These are phyloP conservation scores for Xenopus borealis DNA, from an alignment of 2,113 vertebrate genomes.

Conservation along the genomic window DNA sequence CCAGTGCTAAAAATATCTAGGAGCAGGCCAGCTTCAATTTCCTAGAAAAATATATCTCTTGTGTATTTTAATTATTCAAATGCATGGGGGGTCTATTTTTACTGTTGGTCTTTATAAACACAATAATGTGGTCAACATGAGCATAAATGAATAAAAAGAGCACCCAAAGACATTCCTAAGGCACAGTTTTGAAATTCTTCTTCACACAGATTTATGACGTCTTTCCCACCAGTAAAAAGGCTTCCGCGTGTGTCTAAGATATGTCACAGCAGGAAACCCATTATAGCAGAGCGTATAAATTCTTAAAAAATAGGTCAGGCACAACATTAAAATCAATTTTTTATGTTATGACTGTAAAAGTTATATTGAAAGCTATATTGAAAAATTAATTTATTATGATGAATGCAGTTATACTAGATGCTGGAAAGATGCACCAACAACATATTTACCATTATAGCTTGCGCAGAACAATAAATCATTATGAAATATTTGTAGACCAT, in stretches of 20 bases:
- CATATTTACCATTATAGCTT: slow-evolving; percentile 52
- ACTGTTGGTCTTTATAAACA: slow-evolving; percentile 5
- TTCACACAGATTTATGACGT: slow-evolving; percentile 48
- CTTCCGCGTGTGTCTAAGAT: slow-evolving; percentile 55
- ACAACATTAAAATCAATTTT: slow-evolving; percentile 48
- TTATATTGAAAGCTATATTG: slow-evolving; percentile 46
- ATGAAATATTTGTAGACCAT: slow-evolving; percentile 53
- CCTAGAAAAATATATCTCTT: too few species aligned
- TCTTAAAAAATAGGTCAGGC: slow-evolving; percentile 37
- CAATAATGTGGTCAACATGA: slow-evolving; percentile 40
- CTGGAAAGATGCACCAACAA: slow-evolving; percentile 43
- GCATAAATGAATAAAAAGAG: slow-evolving; percentile 9
- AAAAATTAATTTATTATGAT: slow-evolving; percentile 49
- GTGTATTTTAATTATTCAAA: too few species aligned
- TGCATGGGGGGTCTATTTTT: too few species aligned
- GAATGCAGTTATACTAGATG: slow-evolving; percentile 48
- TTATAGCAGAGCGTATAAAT: slow-evolving; percentile 52
- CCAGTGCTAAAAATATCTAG: too few species aligned
- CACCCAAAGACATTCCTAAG: slow-evolving; percentile 1
- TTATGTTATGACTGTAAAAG: slow-evolving; percentile 48
- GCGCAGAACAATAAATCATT: slow-evolving; percentile 47
- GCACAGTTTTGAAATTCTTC: slow-evolving; percentile 10
- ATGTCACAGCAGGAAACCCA: slow-evolving; percentile 54
- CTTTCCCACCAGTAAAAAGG: slow-evolving; percentile 48
- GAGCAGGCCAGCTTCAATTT: too few species aligned